Evolutionary conservation across 2,888 invertebrate species (phyloP).

Genomic region (Apamea anceps): DNA sequence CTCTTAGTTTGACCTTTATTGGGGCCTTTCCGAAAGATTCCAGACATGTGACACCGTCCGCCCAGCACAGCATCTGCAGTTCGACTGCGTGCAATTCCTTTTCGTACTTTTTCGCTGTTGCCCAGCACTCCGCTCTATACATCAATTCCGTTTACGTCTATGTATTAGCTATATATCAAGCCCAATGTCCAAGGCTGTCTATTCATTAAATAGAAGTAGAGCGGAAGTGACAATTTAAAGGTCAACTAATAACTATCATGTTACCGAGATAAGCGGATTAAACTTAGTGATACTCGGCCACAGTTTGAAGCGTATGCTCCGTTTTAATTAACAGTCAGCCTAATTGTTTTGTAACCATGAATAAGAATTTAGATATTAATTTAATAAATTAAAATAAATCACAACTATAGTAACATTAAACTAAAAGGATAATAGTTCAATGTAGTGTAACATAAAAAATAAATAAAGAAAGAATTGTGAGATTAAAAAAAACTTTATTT

Average conservation of each 20-base stretch:
- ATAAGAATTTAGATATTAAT: too few species aligned
- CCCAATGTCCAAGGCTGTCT: not conserved
- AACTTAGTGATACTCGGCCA: not conserved
- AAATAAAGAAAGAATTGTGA: too few species aligned
- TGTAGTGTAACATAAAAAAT: too few species aligned
- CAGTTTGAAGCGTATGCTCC: not conserved
- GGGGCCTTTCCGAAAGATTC: not conserved
- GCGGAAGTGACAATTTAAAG: not conserved
- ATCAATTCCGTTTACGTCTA: not conserved
- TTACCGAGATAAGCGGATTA: not conserved
- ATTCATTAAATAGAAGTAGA: not conserved
- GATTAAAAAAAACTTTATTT: not conserved
- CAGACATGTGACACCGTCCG: too few species aligned
- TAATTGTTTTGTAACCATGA: not conserved
- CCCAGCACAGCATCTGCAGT: too few species aligned
- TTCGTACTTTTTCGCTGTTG: too few species aligned
- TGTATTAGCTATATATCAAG: not conserved
- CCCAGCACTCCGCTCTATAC: too few species aligned
- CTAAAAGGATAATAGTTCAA: too few species aligned
- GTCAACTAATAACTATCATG: slow-evolving; percentile 7
- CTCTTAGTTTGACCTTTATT: not conserved
- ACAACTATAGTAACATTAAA: too few species aligned
- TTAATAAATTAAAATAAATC: too few species aligned
- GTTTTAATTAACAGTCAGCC: not conserved
- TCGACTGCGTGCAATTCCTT: too few species aligned